Percentiles rank a stretch among this genome's conserved stretches.
Conservation (phyloP, 2,797 vertebrate species). For the Amazona ochrocephala region DNA sequence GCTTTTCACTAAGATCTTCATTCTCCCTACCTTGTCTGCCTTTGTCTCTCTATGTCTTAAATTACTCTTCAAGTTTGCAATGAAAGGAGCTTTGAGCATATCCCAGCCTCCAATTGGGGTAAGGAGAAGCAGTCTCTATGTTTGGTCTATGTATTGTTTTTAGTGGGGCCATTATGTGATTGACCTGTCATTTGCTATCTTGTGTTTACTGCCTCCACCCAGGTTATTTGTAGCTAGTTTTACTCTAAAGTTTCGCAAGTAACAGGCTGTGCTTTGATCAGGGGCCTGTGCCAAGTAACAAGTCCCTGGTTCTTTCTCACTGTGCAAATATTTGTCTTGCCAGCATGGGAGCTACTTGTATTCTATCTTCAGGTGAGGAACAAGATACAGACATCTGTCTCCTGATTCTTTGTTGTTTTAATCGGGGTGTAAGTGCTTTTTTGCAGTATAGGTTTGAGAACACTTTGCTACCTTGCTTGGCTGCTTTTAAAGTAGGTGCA, state of each 20-base stretch:
- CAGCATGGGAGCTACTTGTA: background rate
- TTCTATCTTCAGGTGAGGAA: background rate
- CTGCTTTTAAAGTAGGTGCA: conserved; percentile 1
- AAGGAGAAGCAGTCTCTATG: background rate
- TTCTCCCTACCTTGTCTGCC: conserved; percentile 1
- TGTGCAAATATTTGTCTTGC: conserved; percentile 58
- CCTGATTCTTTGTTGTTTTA: background rate
- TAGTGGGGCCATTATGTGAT: background rate
- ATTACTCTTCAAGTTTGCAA: background rate
- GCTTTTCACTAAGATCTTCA: background rate
- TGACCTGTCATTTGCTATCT: conserved; percentile 23
- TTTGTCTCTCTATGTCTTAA: background rate
- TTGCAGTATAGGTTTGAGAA: background rate
- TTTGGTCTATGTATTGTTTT: background rate
- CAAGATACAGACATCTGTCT: background rate
- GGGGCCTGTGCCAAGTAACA: conserved; percentile 50
- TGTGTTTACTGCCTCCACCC: background rate
- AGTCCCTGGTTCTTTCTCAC: conserved; percentile 19
- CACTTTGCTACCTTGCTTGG: background rate
- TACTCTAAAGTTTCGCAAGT: conserved; percentile 38
- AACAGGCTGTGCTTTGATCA: conserved; percentile 59
- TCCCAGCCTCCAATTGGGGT: background rate
- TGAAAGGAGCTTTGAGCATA: conserved; percentile 1
- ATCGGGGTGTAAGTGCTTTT: background rate
- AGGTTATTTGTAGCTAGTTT: conserved; percentile 63